A percentile compares a stretch with the other conserved stretches of the same genome.
phyloP scores from a whole-genome alignment of 1,140 invertebrate genomes.

The Drosophila yakuba region DNA sequence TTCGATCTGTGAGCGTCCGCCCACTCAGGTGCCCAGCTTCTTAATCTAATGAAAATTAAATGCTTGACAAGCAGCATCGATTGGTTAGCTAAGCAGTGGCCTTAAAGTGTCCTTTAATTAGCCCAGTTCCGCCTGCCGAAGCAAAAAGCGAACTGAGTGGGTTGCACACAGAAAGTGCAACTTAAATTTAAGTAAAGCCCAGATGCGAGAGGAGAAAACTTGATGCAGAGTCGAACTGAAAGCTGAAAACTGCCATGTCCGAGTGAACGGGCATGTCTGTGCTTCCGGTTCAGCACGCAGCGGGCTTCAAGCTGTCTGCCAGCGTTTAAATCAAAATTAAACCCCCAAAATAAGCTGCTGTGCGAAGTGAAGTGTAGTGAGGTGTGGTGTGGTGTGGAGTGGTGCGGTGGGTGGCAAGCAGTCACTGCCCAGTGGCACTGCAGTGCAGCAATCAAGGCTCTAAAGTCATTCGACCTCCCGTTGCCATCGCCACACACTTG shows the following conservation, averaged over 20 bases:
- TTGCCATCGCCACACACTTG: conserved; percentile 33
- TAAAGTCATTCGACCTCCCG: conserved; percentile 61
- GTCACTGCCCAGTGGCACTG: conserved; percentile 38
- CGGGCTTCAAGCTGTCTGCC: conserved; percentile 67
- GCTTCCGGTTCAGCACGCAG: conserved; percentile 68
- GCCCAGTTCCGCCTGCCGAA: conserved; percentile 40
- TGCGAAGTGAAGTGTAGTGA: conserved; percentile 3
- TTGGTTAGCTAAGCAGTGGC: conserved; percentile 8
- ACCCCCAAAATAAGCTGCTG: conserved; percentile 71
- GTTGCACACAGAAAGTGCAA: conserved; percentile 21
- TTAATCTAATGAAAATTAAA: conserved; percentile 79
- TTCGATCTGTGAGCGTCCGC: background rate
- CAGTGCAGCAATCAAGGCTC: conserved; percentile 61
- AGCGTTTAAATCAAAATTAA: conserved; percentile 82
- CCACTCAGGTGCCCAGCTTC: conserved; percentile 39
- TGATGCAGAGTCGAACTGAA: conserved; percentile 17
- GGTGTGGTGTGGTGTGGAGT: too few species aligned
- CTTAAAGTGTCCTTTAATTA: conserved; percentile 70
- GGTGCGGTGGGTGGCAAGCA: conserved; percentile 10
- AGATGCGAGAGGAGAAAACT: background rate
- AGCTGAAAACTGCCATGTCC: conserved; percentile 44
- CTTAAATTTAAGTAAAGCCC: conserved; percentile 68
- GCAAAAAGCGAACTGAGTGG: background rate
- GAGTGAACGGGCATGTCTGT: conserved; percentile 56
- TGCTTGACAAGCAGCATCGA: conserved; percentile 41